Evolutionary conservation across 2,888 invertebrate species (phyloP).

Genomic region (Oeneis ivallda): DNA sequence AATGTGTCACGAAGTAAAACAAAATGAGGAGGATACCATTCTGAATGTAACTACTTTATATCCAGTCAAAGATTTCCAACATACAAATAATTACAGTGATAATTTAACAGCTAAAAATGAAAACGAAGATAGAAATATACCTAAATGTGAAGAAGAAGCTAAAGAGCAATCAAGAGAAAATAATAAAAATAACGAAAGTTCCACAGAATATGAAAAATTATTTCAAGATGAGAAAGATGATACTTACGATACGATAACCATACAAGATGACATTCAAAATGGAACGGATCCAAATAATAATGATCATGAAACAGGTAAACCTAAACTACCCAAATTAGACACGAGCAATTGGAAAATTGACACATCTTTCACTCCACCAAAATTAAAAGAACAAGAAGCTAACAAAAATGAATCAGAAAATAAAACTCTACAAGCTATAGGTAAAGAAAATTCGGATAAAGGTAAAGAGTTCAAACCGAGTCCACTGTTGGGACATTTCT

Average conservation of each 20-base stretch:
- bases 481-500: conserved; percentile 71
- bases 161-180: not conserved
- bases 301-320: conserved; percentile 6
- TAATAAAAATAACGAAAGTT: not conserved
- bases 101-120: not conserved
- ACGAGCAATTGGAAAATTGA: conserved; percentile 14
- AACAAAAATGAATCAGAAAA: conserved; percentile 34
- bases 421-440: conserved; percentile 41
- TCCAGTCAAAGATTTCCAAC: not conserved
- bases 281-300: conserved; percentile 29
- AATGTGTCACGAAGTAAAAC: not conserved
- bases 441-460: conserved; percentile 54
- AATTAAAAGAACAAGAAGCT: conserved; percentile 10
- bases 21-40: not conserved
- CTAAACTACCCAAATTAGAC: conserved; percentile 11
- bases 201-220: not conserved
- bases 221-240: not conserved
- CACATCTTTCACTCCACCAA: conserved; percentile 23
- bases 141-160: conserved; percentile 3
- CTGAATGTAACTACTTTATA: conserved; percentile 6
- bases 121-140: not conserved
- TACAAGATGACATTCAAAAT: conserved; percentile 10
- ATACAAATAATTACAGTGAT: not conserved
- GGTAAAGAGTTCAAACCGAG: conserved; percentile 75
- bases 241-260: not conserved